Percentiles rank a stretch among this genome's conserved stretches.
These are phyloP conservation scores for Sarcophaga variegata DNA, from an alignment of 2,888 invertebrate genomes.

Conservation along the genomic window DNA sequence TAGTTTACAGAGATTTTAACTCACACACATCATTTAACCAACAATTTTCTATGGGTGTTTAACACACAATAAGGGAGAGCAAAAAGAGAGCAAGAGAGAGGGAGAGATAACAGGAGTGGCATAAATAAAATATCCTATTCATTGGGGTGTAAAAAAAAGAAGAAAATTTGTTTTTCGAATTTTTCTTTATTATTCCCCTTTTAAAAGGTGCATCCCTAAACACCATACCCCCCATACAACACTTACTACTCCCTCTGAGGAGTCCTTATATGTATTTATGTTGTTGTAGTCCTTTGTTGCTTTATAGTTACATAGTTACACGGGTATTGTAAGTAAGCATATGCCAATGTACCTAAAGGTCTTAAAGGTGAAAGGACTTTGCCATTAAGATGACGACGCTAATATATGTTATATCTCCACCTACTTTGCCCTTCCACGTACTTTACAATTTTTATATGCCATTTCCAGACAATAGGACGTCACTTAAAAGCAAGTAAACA, in stretches of 20 bases:
- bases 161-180: background rate
- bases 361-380: slow-evolving; percentile 70
- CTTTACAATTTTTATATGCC: slow-evolving; percentile 50
- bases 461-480: slow-evolving; percentile 66
- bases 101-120: background rate
- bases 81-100: background rate
- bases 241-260: background rate
- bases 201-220: background rate
- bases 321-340: slow-evolving; percentile 26
- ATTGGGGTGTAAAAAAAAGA: slow-evolving; percentile 17
- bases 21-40: background rate
- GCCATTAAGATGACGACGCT: slow-evolving; percentile 66
- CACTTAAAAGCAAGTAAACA: slow-evolving; percentile 58
- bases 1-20: background rate
- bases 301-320: background rate
- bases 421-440: slow-evolving; percentile 9
- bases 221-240: background rate
- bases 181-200: slow-evolving; percentile 1
- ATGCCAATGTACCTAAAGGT: slow-evolving; percentile 35
- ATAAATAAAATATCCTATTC: slow-evolving; percentile 27
- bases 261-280: no score
- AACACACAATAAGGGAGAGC: background rate
- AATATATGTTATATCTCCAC: slow-evolving; percentile 44
- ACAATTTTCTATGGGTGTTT: slow-evolving; percentile 31
- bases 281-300: slow-evolving; percentile 8